Percentiles rank a stretch among this genome's conserved stretches.
These are phyloP conservation scores for Rhopalosiphum nymphaeae DNA, from an alignment of 2,888 invertebrate species.

Conservation along the genomic window DNA sequence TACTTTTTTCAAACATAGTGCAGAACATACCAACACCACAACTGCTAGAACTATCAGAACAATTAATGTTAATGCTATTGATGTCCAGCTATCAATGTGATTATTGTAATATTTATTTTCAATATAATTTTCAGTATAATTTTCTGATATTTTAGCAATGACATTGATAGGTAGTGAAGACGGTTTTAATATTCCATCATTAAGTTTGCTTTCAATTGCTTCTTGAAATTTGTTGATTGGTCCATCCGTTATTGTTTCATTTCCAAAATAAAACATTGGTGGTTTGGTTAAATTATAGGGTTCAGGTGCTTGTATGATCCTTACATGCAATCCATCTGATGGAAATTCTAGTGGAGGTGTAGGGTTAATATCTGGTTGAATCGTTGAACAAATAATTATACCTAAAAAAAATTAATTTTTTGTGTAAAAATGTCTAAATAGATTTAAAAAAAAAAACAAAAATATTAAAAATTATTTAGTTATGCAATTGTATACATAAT, in stretches of 20 bases:
- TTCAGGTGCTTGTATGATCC: slow-evolving; percentile 22
- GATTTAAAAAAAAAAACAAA: neutral
- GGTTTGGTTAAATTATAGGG: neutral
- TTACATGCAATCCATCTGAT: slow-evolving; percentile 31
- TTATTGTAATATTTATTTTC: slow-evolving; percentile 55
- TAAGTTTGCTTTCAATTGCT: neutral
- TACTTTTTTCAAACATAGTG: slow-evolving; percentile 50
- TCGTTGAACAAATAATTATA: slow-evolving; percentile 11
- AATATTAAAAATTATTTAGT: neutral
- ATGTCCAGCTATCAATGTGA: slow-evolving; percentile 6
- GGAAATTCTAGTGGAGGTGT: slow-evolving; percentile 57
- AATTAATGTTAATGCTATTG: slow-evolving; percentile 12
- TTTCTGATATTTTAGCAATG: slow-evolving; percentile 44
- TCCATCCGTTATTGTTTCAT: neutral
- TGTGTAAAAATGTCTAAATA: neutral
- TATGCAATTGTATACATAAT: neutral
- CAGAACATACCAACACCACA: neutral
- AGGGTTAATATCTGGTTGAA: slow-evolving; percentile 22
- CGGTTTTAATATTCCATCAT: neutral
- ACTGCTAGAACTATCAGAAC: neutral
- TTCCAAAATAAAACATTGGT: neutral
- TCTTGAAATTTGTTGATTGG: neutral
- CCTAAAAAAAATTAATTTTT: slow-evolving; percentile 7
- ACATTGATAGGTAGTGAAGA: slow-evolving; percentile 25
- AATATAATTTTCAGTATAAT: slow-evolving; percentile 50